Evolutionary conservation across 2,797 vertebrate species (phyloP).

Genomic region (Telmatherina bonti): DNA sequence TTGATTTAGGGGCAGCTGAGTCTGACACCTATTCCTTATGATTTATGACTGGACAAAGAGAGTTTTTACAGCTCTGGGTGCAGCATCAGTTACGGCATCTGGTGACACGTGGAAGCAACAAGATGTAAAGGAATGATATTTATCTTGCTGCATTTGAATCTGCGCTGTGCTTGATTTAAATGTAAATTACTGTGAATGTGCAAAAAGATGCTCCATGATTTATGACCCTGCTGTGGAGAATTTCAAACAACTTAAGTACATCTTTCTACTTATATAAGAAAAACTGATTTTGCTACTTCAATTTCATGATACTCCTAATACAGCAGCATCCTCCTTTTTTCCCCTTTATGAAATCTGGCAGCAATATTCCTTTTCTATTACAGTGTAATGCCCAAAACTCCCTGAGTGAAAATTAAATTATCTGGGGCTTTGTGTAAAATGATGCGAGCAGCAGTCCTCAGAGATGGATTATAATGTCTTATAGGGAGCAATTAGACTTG

Average conservation of each 20-base stretch:
- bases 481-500: slow-evolving; percentile 78
- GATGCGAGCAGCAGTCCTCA: slow-evolving; percentile 66
- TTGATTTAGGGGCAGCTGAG: slow-evolving; percentile 58
- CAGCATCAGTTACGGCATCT: slow-evolving; percentile 51
- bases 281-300: slow-evolving; percentile 45
- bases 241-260: slow-evolving; percentile 34
- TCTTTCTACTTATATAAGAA: slow-evolving; percentile 23
- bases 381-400: slow-evolving; percentile 62
- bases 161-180: slow-evolving; percentile 20
- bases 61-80: slow-evolving; percentile 20
- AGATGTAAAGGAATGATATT: slow-evolving; percentile 41
- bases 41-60: slow-evolving; percentile 45
- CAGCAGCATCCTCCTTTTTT: slow-evolving; percentile 38
- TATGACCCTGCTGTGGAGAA: slow-evolving; percentile 14
- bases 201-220: background rate
- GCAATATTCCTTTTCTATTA: slow-evolving; percentile 72
- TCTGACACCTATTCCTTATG: slow-evolving; percentile 34
- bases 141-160: slow-evolving; percentile 11
- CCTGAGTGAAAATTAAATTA: slow-evolving; percentile 79
- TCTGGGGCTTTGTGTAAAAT: slow-evolving; percentile 77
- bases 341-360: slow-evolving; percentile 55
- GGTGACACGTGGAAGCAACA: slow-evolving; percentile 48
- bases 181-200: slow-evolving; percentile 22
- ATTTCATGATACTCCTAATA: slow-evolving; percentile 52
- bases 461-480: slow-evolving; percentile 73